These are phyloP conservation scores for Ophioderma brevispina DNA, from an alignment of 35 echinoderm and acorn worm species.

Conservation along the genomic window DNA sequence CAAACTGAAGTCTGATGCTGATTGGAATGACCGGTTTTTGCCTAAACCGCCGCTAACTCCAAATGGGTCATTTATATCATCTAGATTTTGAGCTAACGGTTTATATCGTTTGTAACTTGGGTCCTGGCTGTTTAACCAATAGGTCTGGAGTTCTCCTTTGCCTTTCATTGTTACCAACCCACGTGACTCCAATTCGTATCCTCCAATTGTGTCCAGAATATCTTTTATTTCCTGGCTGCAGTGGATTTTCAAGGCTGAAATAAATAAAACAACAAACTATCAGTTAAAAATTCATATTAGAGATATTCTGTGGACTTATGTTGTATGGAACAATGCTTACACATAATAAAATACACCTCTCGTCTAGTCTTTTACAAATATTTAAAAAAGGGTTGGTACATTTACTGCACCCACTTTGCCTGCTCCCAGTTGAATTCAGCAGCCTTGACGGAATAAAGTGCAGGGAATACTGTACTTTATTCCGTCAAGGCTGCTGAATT, in stretches of 20 bases:
- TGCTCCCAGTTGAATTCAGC: no score
- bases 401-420: no score
- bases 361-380: no score
- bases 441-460: no score
- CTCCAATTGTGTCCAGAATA: slow-evolving; percentile 54
- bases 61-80: not conserved
- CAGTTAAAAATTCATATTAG: no score
- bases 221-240: slow-evolving; percentile 64
- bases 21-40: not conserved
- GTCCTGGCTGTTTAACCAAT: slow-evolving; percentile 85
- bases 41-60: not conserved
- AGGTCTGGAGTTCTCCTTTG: slow-evolving; percentile 84
- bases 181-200: slow-evolving; percentile 68
- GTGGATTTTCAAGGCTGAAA: slow-evolving; percentile 84
- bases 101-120: slow-evolving; percentile 53
- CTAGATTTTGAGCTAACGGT: slow-evolving; percentile 11
- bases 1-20: not conserved
- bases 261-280: no score
- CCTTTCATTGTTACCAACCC: slow-evolving; percentile 89
- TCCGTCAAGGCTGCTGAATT: no score
- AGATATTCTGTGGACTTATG: no score
- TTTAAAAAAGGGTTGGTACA: no score
- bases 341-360: no score
- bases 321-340: no score
- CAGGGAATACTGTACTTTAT: no score